Evolutionary conservation across 2,888 invertebrate genomes (phyloP).

Genomic region (Hydrotaea diabolus): DNA sequence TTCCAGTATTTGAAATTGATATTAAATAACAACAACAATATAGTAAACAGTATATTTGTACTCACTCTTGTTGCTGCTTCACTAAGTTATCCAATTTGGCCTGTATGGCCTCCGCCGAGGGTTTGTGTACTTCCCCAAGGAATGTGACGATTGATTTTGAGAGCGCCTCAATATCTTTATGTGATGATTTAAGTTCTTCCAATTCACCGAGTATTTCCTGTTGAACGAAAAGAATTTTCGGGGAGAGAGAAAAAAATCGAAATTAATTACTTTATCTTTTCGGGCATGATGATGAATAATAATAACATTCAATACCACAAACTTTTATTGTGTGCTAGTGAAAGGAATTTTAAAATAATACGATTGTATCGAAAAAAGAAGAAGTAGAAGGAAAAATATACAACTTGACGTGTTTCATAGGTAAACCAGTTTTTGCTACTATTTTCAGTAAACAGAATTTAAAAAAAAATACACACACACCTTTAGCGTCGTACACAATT

Average conservation of each 20-base stretch:
- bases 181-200: conserved; percentile 85
- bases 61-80: conserved; percentile 86
- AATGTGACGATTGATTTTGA: conserved; percentile 87
- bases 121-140: conserved; percentile 85
- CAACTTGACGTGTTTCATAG: neutral
- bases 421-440: neutral
- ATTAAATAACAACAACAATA: too few species aligned
- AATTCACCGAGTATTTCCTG: conserved; percentile 90
- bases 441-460: neutral
- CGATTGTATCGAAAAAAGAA: too few species aligned
- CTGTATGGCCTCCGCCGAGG: conserved; percentile 86
- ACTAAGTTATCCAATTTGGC: conserved; percentile 86
- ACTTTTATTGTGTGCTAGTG: neutral
- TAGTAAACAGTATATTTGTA: conserved; percentile 68
- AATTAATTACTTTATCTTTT: conserved; percentile 36
- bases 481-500: neutral
- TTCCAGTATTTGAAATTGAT: neutral
- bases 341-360: conserved; percentile 16
- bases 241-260: neutral
- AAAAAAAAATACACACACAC: neutral
- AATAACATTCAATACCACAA: neutral
- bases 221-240: conserved; percentile 45
- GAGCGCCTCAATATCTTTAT: conserved; percentile 86
- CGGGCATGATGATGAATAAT: neutral
- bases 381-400: too few species aligned